Percentiles rank a stretch among this genome's conserved stretches.
phyloP scores from a whole-genome alignment of 2,888 invertebrate species.

The Hydrotaea diabolus region DNA sequence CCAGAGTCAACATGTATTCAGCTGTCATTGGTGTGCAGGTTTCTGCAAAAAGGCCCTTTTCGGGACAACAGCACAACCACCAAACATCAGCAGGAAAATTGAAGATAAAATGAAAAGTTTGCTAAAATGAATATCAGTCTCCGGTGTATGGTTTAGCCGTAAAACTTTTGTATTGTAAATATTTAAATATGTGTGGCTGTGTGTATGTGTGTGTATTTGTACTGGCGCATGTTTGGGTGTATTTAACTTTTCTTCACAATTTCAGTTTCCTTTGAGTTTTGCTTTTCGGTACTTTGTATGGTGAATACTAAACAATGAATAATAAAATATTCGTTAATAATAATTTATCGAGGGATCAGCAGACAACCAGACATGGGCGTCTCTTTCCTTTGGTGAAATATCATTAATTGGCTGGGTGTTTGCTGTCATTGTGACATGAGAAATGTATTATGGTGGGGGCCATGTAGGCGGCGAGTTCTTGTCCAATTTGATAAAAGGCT shows the following conservation, averaged over 20 bases:
- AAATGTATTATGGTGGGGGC: too few relatives aligned
- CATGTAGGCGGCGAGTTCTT: too few relatives aligned
- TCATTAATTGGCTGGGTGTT: too few relatives aligned
- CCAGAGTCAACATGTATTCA: background rate
- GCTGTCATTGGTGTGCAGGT: background rate
- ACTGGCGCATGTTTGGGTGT: too few relatives aligned
- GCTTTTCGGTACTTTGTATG: background rate
- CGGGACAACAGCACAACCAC: background rate
- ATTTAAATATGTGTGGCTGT: slow-evolving; percentile 10
- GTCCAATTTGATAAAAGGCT: too few relatives aligned
- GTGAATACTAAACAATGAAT: slow-evolving; percentile 23
- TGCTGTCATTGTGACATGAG: too few relatives aligned
- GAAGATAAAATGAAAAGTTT: slow-evolving; percentile 23
- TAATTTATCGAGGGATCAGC: background rate
- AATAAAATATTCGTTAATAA: background rate
- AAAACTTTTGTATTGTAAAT: slow-evolving; percentile 31
- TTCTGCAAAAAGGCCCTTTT: background rate
- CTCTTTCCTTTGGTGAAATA: too few relatives aligned
- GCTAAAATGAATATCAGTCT: background rate
- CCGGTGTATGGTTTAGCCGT: slow-evolving; percentile 1
- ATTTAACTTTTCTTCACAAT: background rate
- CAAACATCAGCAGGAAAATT: too few relatives aligned
- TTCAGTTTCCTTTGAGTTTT: background rate
- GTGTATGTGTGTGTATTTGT: background rate
- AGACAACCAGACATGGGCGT: too few relatives aligned